A percentile compares a stretch with the other conserved stretches of the same genome.
Evolutionary conservation across 2,113 vertebrate genomes (phyloP).

Genomic region (Podarcis muralis): DNA sequence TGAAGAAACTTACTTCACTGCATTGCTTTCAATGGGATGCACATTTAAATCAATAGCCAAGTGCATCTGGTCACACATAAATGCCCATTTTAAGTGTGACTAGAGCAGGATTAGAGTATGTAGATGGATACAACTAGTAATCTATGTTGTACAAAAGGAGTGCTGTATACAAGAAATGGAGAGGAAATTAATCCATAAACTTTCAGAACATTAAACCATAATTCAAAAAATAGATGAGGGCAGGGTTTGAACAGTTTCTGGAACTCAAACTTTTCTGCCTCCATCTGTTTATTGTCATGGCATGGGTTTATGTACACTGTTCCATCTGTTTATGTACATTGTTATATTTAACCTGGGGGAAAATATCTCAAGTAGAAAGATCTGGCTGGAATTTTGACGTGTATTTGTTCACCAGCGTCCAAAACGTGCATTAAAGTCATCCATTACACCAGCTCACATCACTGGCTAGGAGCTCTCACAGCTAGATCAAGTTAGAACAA

Average conservation of each 20-base stretch:
- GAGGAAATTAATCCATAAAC: neutral
- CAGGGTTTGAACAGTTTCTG: neutral
- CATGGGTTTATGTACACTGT: neutral
- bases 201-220: neutral
- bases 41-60: too few relatives aligned
- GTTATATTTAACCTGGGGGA: neutral
- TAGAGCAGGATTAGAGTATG: neutral
- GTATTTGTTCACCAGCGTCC: neutral
- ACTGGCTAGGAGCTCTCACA: neutral
- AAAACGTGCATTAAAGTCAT: constrained; percentile 25
- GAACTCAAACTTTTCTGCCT: neutral
- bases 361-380: neutral
- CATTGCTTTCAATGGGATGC: too few relatives aligned
- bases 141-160: neutral
- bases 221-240: neutral
- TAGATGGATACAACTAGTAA: neutral
- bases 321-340: constrained; percentile 3
- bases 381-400: neutral
- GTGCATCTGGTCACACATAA: too few relatives aligned
- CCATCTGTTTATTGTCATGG: neutral
- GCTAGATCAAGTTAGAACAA: neutral
- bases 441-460: neutral
- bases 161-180: neutral
- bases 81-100: too few relatives aligned
- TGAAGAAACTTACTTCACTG: too few relatives aligned